Percentiles rank a stretch among this genome's conserved stretches.
phyloP scores from a whole-genome alignment of 2,888 invertebrate genomes.

The Helicoverpa assulta region DNA sequence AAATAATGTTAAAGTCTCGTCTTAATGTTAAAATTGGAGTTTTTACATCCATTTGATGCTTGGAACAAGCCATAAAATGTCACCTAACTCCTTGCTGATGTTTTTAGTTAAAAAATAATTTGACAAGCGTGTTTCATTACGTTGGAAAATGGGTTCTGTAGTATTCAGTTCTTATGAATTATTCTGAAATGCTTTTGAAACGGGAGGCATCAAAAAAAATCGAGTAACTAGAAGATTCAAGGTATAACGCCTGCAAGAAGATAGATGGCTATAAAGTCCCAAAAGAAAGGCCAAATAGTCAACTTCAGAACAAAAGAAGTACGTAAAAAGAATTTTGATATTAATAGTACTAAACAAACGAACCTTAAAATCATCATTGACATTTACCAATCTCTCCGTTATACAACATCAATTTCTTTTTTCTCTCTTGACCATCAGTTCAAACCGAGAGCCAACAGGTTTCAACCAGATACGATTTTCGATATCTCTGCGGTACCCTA shows the following conservation, averaged over 20 bases:
- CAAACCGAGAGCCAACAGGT: not conserved
- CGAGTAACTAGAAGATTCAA: not conserved
- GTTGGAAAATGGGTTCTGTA: slow-evolving; percentile 41
- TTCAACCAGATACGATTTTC: slow-evolving; percentile 14
- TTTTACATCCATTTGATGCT: slow-evolving; percentile 58
- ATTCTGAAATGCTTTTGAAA: not conserved
- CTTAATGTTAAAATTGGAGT: slow-evolving; percentile 52
- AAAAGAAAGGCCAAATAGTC: not conserved
- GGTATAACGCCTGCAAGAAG: not conserved
- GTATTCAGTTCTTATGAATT: not conserved
- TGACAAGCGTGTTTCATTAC: slow-evolving; percentile 20
- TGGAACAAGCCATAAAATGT: slow-evolving; percentile 75
- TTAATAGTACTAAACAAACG: not conserved
- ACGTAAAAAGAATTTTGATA: too few species aligned
- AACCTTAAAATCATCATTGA: too few species aligned
- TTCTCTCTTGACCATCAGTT: not conserved
- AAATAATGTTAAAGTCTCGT: slow-evolving; percentile 42
- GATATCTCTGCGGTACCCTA: slow-evolving; percentile 61
- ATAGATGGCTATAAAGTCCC: not conserved
- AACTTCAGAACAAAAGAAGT: too few species aligned
- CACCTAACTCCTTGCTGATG: slow-evolving; percentile 61
- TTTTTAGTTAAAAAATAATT: slow-evolving; percentile 56
- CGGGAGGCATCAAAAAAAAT: not conserved
- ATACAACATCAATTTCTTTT: not conserved
- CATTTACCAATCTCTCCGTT: not conserved